Percentiles rank a stretch among this genome's conserved stretches.
Evolutionary conservation across 2,888 invertebrate genomes (phyloP).

Genomic region (Tridacna crocea): DNA sequence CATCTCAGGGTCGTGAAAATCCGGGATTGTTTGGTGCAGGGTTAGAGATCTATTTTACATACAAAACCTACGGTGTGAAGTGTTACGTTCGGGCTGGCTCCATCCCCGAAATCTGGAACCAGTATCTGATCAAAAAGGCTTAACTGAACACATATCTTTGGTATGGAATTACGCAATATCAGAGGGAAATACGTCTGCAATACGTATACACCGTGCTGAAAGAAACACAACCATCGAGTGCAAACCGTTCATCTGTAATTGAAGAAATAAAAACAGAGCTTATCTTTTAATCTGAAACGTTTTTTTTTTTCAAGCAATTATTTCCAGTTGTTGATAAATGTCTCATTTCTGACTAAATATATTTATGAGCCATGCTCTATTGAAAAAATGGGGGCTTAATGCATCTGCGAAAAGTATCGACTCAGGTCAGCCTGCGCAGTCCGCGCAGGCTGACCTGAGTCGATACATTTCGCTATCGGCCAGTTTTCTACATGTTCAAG

Average conservation of each 20-base stretch:
- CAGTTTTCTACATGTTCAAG: too few species aligned
- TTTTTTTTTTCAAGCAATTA: constrained; percentile 11
- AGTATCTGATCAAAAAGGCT: constrained; percentile 32
- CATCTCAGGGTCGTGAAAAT: too few species aligned
- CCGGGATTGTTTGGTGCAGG: too few species aligned
- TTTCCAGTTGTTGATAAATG: constrained; percentile 5
- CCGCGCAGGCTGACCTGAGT: too few species aligned
- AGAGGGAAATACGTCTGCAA: constrained; percentile 24
- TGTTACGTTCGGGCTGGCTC: constrained; percentile 38
- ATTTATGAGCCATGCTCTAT: too few species aligned
- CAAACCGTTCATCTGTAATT: constrained; percentile 28
- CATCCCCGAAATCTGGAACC: constrained; percentile 30
- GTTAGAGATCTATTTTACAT: too few species aligned
- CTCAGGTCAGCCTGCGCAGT: too few species aligned
- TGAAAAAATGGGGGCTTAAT: too few species aligned
- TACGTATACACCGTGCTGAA: background rate
- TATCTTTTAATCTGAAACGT: constrained; percentile 19
- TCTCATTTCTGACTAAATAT: background rate
- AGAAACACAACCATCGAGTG: constrained; percentile 15
- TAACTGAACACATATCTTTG: constrained; percentile 44
- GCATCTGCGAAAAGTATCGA: too few species aligned
- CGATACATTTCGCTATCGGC: too few species aligned
- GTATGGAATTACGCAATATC: constrained; percentile 47
- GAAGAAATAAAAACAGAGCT: constrained; percentile 20
- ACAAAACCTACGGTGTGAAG: background rate